Base-by-base conservation (phyloP, 2,113 vertebrate species). In the Forbesichthys papilliferus region DNA sequence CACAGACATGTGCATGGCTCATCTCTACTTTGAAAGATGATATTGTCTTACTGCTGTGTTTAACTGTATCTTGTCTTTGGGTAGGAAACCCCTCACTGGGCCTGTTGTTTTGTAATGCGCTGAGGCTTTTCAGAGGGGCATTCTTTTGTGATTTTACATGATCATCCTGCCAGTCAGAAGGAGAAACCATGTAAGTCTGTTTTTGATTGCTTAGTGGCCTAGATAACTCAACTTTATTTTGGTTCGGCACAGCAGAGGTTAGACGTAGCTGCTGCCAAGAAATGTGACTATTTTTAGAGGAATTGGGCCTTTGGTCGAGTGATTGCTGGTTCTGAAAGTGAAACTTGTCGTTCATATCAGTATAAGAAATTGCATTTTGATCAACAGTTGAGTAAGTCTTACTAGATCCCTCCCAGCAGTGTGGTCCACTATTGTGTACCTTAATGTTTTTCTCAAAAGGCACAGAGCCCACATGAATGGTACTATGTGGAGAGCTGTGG, bases 231-330 rank as follows among this genome's bases (percentile, higher is more conserved):
- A 94, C 88, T 77, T 85, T 84, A 79, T 90, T 94, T 84, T 94
- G 93, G 77, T 73, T 70, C 0, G 94, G 88, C 84, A 93, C 11
- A 0, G 92, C 65, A 8, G 94, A 69, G 57, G 87, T 9, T 77
- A 93, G 88, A 63, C 92, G 93, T 52, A 92, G 91, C 48, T 95
- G 95, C 80, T 96, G 92, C 97, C 97, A 98, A 66, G 94, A 82
- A 79, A 95, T 79, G 48, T 93, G 87, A 82, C 87, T 80, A 54
- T 87, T 93, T 76, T 94, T 96, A 66, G 93, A 90, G 74, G 92
- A 79, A 70, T 87, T 90, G 75, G 92, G 92, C 81, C 84, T 93
- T 86, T 94, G 95, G 71, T 95, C 92, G 20, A 90, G 82, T 66
- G 91, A 76, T 55, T 92, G 53, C 81, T 95, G 95, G 84, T 89